Percentiles rank a stretch among this genome's conserved stretches.
Conservation (phyloP, 1,140 invertebrate species). For the Eueides isabella region DNA sequence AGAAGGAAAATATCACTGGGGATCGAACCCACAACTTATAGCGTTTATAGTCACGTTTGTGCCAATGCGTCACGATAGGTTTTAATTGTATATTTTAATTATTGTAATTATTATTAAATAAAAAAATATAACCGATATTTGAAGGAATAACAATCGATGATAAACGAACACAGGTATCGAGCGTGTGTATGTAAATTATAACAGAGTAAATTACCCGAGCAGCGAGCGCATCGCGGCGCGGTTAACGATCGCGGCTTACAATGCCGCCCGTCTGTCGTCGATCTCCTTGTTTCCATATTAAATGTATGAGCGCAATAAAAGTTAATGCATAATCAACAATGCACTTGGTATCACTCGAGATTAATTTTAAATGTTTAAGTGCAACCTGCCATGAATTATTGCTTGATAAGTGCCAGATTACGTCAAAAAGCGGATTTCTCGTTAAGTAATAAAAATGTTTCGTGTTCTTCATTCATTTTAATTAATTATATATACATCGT, state of each 20-base stretch:
- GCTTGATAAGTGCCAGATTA: conserved; percentile 5
- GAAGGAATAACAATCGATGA: too few species aligned
- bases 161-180: background rate
- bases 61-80: too few species aligned
- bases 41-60: too few species aligned
- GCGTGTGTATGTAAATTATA: too few species aligned
- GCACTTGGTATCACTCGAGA: conserved; percentile 12
- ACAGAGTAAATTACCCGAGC: background rate
- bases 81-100: too few species aligned
- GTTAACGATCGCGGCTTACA: conserved; percentile 27
- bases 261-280: background rate
- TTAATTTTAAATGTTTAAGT: conserved; percentile 15
- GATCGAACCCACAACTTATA: too few species aligned
- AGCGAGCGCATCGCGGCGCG: conserved; percentile 9
- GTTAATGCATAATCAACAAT: conserved; percentile 24
- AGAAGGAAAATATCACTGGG: too few species aligned
- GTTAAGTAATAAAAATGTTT: conserved; percentile 12
- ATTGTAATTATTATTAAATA: too few species aligned
- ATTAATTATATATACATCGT: background rate
- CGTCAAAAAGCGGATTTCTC: background rate
- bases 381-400: conserved; percentile 11
- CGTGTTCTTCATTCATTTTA: background rate
- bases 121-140: too few species aligned
- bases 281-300: background rate
- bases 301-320: conserved; percentile 15